Evolutionary conservation across 2,113 vertebrate genomes (phyloP), one percentile per base, ranked within the genome.

Genomic region (Lophochroa leadbeateri): DNA sequence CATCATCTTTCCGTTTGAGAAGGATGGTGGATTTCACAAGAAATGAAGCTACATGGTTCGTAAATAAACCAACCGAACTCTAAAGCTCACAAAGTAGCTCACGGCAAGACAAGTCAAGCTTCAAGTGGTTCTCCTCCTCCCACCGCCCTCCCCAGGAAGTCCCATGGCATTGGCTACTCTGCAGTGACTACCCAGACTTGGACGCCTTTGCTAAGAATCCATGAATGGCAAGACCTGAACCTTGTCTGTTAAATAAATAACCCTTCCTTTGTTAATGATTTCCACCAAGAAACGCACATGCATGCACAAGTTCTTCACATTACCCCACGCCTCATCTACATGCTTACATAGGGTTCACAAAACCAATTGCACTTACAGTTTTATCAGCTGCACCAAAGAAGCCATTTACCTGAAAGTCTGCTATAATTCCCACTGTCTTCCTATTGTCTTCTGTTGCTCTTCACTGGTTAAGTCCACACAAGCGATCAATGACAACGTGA

Each of bases 321-420:
- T 9, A 55, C 13, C 39, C 60, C 6, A 2, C 13, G 47, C 18
- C 47, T 86, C 60, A 28, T 6, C 80, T 50, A 39, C 24, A 24
- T 2, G 33, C 60, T 63, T 31, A 74, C 35, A 28, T 23, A 17
- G 58, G 5, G 53, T 31, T 78, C 55, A 70, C 68, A 68, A 35
- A 63, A 43, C 6, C 31, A 50, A 37, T 20, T 10, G 39, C 19
- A 7, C 29, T 31, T 43, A 29, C 9, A 49, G 33, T 21, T 68
- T 68, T 29, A 82, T 12, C 27, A 31, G 70, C n/a, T 18, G 29
- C 64, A 50, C 52, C 46, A 39, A 71, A 89, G 41, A 67, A 82
- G 49, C 31, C 21, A 8, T 94, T 98, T 98, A 98, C 98, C 98
- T 98, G 97, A 92, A 82, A 63, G 63, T 79, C 92, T 92, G 97